Evolutionary conservation across 2,888 invertebrate species (phyloP).

Genomic region (Masnerella sp.): DNA sequence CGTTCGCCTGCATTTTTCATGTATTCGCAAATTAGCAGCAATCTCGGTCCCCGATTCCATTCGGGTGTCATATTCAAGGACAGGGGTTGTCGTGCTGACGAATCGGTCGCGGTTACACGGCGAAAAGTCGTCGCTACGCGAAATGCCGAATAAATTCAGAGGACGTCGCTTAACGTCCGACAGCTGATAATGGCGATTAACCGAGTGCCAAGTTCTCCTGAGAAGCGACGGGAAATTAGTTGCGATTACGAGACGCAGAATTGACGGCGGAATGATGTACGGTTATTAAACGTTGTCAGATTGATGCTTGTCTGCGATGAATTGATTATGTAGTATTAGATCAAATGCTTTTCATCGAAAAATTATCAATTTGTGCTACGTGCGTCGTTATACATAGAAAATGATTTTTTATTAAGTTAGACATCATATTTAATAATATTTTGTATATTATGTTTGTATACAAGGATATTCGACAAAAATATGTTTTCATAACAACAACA

Average conservation of each 20-base stretch:
- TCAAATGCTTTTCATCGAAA: no score
- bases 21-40: constrained; percentile 53
- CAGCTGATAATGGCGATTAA: constrained; percentile 4
- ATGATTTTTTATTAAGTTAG: no score
- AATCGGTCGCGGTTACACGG: constrained; percentile 32
- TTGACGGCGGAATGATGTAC: constrained; percentile 27
- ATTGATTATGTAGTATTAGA: constrained; percentile 23
- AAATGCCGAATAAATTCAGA: constrained; percentile 17
- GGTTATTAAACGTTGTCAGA: constrained; percentile 35
- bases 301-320: constrained; percentile 28
- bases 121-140: constrained; percentile 34
- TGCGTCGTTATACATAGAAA: no score
- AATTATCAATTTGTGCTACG: no score
- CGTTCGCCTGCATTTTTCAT: constrained; percentile 44
- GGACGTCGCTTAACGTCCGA: constrained; percentile 14
- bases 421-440: no score
- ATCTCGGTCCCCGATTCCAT: constrained; percentile 48
- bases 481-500: no score
- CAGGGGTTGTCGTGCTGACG: constrained; percentile 47
- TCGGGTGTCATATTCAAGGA: constrained; percentile 47
- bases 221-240: constrained; percentile 30
- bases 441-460: no score
- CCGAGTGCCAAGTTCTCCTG: constrained; percentile 4
- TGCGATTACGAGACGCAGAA: constrained; percentile 24
- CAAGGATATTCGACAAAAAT: no score